phyloP scores from a whole-genome alignment of 2,113 vertebrate species.

The Tetrao urogallus region DNA sequence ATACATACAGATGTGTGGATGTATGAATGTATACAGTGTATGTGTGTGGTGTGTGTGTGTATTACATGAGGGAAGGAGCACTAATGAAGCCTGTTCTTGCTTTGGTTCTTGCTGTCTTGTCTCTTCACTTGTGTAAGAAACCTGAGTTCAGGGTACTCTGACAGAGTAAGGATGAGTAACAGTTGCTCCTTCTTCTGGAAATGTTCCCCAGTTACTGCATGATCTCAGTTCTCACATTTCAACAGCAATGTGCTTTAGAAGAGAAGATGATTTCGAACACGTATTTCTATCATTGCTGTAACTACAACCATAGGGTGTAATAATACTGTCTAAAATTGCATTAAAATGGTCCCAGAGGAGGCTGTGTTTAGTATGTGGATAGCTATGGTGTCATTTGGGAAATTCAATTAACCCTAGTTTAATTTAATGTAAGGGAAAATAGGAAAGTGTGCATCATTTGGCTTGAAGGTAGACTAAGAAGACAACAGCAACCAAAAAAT shows the following conservation, averaged over 20 bases:
- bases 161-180: background rate
- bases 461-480: background rate
- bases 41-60: background rate
- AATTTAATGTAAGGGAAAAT: background rate
- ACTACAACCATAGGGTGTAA: background rate
- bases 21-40: too few species aligned
- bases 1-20: background rate
- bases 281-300: background rate
- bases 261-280: background rate
- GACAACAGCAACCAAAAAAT: too few species aligned
- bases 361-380: background rate
- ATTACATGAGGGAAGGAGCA: background rate
- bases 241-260: background rate
- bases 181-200: background rate
- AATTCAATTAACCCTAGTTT: accelerated
- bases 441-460: background rate
- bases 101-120: background rate
- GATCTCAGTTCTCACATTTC: background rate
- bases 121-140: background rate
- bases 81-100: background rate
- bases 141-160: background rate
- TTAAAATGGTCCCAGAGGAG: background rate
- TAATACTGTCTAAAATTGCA: background rate
- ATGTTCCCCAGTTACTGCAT: background rate
- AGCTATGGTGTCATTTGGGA: background rate